Evolutionary conservation across 2,113 vertebrate species (phyloP), one percentile per base, ranked within the genome.

Genomic region (Triplophysa siluroides): DNA sequence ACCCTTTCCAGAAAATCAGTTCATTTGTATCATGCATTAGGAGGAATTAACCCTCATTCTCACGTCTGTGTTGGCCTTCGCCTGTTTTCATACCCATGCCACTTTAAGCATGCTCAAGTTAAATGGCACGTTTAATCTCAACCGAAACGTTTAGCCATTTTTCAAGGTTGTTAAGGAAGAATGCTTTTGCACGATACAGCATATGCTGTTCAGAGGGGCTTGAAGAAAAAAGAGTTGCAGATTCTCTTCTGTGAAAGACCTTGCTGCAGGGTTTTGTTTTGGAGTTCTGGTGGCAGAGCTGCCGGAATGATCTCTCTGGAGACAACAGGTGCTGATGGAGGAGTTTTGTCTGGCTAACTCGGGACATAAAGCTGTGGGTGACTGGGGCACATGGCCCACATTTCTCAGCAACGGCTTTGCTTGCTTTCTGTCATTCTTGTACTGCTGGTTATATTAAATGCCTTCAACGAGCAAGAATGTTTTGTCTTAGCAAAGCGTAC

Each of bases 311-410:
- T 70, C 78, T 89, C 78, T 83, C 86, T 64, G 77, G 89, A 77
- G 90, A 90, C 87, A 79, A 84, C 83, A 82, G 86, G 90, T 83
- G 90, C 87, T 89, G 90, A 92, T 84, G 85, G 91, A 92, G 88
- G 85, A 76, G 82, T 88, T 88, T 91, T 87, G 89, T 84, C 87
- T 85, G 84, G 83, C 62, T 81, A 58, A 73, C 62, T 45, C 67
- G 33, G 64, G 60, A 65, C 79, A 81, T 65, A 58, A 54, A 75
- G 64, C 63, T 75, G 33, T 58, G 52, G 65, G 65, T 71, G 80
- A 77, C 67, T 6, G 62, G 41, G 43, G 72, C 43, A 50, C 14
- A 65, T 76, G 61, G 50, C 45, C 26, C 50, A 19, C 62, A 76
- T 54, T 75, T 75, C 45, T 73, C 24, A 71, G 43, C 47, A 77